Base-by-base conservation (phyloP, 2,888 invertebrate genomes). In the Dasypolia templi region DNA sequence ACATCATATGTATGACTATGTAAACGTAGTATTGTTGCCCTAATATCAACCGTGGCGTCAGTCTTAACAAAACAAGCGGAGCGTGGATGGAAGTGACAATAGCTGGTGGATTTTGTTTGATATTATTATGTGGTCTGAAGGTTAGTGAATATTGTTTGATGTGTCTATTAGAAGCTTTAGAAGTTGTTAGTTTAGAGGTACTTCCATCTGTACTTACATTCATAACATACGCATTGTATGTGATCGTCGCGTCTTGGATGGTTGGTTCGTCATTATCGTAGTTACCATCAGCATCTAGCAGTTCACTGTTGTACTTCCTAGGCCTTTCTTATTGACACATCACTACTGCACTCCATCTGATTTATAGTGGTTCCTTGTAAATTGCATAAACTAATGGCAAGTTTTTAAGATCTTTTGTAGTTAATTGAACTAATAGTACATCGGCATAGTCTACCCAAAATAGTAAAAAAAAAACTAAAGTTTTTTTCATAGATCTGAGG, bases 21-120 rank as follows among this genome's bases (percentile, higher is more conserved):
- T 77, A 72, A 75, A 84, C 75, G 69, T 70, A 69, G 74, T 73
- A 81, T 76, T 86, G 79, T 82, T 72, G 65, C 42, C 80, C 82
- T 70, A 81, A 83, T 84, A 82, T 80, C 70, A 81, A 35, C 62
- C 70, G 66, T 83, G 85, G 85, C 81, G 75, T 85, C 46, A 69
- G 53, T 75, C 71, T 78, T 56, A 77, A 80, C 86, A 78, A 77
- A 86, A 71, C 71, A 76, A 82, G 46, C 77, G 53, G 72, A 73
- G 56, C 76, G 68, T 75, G 67, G 58, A 61, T 68, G 22, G 35
- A 26, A 49, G 63, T 79, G 86, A 82, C 86, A 86, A 84, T 75
- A 63, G 53, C 32, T 51, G 26, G 1, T 62, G n/a, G 35, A 72
- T 68, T 75, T 66, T 69, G 35, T 77, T 83, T 74, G 53, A 68